Percentiles rank a stretch among this genome's conserved stretches.
These are phyloP conservation scores for Lycocerus yunnanus DNA, from an alignment of 2,888 invertebrate species.

Conservation along the genomic window DNA sequence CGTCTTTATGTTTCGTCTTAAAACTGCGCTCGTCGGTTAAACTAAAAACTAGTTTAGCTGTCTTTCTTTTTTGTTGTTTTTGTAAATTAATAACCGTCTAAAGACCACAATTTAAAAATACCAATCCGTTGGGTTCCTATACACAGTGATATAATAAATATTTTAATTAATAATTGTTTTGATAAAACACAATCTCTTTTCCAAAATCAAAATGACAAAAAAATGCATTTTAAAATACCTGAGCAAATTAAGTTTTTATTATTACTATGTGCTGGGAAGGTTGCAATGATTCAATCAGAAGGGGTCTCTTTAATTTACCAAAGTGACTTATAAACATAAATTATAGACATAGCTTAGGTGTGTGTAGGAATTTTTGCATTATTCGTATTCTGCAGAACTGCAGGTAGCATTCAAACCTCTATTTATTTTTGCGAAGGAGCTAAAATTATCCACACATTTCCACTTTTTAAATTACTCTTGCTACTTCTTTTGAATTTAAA, in stretches of 20 bases:
- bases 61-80: neutral
- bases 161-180: neutral
- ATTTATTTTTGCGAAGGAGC: slow-evolving; percentile 19
- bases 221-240: neutral
- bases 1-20: neutral
- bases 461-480: slow-evolving; percentile 17
- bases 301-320: neutral
- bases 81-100: neutral
- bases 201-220: neutral
- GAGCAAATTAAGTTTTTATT: neutral
- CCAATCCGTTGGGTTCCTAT: neutral
- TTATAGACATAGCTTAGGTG: neutral
- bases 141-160: neutral
- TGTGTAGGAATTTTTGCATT: neutral
- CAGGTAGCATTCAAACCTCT: slow-evolving; percentile 10
- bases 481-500: slow-evolving; percentile 10
- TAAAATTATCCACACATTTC: slow-evolving; percentile 18
- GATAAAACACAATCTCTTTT: neutral
- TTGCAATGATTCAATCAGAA: neutral
- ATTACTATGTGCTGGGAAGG: neutral
- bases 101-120: neutral
- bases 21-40: neutral
- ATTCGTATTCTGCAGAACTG: slow-evolving; percentile 14
- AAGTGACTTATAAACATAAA: neutral
- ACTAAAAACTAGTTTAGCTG: neutral